Percentiles rank a stretch among this genome's conserved stretches.
These are phyloP conservation scores for Paralvinella palmiformis DNA, from an alignment of 1,140 invertebrate species.

Conservation along the genomic window DNA sequence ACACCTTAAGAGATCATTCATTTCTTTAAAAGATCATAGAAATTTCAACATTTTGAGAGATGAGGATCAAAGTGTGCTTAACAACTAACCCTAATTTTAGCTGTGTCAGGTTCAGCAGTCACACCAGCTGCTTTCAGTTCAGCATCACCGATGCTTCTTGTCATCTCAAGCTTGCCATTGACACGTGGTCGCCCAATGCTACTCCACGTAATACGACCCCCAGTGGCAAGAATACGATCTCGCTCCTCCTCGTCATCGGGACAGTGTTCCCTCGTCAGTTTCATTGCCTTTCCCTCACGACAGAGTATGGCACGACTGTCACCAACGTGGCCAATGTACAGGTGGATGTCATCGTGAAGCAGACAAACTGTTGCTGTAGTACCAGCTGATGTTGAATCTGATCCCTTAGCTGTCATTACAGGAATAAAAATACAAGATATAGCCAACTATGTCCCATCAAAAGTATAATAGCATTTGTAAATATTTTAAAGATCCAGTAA, in stretches of 20 bases:
- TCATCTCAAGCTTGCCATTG: conserved; percentile 56
- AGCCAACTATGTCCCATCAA: too few relatives aligned
- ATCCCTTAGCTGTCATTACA: too few relatives aligned
- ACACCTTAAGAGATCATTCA: too few relatives aligned
- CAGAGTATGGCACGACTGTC: conserved; percentile 56
- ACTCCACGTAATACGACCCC: conserved; percentile 26
- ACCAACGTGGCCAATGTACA: conserved; percentile 55
- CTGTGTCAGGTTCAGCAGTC: conserved; percentile 51
- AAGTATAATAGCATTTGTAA: too few relatives aligned
- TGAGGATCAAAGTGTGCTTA: too few relatives aligned
- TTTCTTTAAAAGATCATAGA: too few relatives aligned
- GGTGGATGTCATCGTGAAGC: conserved; percentile 48
- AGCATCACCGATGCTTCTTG: conserved; percentile 57
- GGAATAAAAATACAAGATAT: too few relatives aligned
- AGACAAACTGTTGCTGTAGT: conserved; percentile 58
- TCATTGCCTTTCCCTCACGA: conserved; percentile 49
- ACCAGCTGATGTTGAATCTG: too few relatives aligned
- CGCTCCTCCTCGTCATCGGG: conserved; percentile 43
- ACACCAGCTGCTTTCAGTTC: conserved; percentile 57
- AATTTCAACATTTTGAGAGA: too few relatives aligned
- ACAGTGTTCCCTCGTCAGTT: conserved; percentile 54
- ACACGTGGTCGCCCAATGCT: conserved; percentile 43
- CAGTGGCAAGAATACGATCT: conserved; percentile 30
- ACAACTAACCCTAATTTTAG: conserved; percentile 46
- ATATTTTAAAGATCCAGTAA: too few relatives aligned